Percentiles rank a stretch among this genome's conserved stretches.
Conservation (phyloP, 2,113 vertebrate genomes). For the Caranx ignobilis region DNA sequence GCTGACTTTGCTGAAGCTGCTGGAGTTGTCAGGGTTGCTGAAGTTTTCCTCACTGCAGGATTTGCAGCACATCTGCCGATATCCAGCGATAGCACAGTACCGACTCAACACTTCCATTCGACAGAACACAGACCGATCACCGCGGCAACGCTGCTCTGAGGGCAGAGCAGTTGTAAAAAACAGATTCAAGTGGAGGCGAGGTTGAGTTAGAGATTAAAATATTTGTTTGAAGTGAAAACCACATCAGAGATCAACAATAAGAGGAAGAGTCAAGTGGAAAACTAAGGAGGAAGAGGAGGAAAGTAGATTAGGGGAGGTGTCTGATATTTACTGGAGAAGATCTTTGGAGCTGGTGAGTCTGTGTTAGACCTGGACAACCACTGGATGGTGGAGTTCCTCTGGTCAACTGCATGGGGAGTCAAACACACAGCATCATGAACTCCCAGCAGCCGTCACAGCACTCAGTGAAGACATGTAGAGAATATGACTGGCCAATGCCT, state of each 20-base stretch:
- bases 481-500: neutral
- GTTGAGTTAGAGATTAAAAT: too few species aligned
- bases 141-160: constrained; percentile 91
- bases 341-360: constrained; percentile 87
- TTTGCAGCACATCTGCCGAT: constrained; percentile 94
- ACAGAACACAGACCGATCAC: constrained; percentile 94
- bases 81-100: constrained; percentile 91
- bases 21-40: constrained; percentile 54
- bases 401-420: constrained; percentile 81
- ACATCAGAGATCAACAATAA: too few species aligned
- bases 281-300: neutral
- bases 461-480: neutral
- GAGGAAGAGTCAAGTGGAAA: neutral
- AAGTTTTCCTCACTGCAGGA: constrained; percentile 85
- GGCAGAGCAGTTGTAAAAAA: constrained; percentile 60
- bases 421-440: constrained; percentile 7
- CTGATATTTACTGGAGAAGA: constrained; percentile 92
- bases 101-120: constrained; percentile 90
- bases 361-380: constrained; percentile 93
- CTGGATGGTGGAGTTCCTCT: constrained; percentile 90
- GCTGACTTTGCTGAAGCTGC: constrained; percentile 38
- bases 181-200: neutral
- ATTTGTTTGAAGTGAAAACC: too few species aligned
- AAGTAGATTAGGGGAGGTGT: neutral
- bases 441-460: neutral